These are phyloP conservation scores for Caenorhabditis remanei DNA, from an alignment of 1,140 invertebrate species.

Conservation along the genomic window DNA sequence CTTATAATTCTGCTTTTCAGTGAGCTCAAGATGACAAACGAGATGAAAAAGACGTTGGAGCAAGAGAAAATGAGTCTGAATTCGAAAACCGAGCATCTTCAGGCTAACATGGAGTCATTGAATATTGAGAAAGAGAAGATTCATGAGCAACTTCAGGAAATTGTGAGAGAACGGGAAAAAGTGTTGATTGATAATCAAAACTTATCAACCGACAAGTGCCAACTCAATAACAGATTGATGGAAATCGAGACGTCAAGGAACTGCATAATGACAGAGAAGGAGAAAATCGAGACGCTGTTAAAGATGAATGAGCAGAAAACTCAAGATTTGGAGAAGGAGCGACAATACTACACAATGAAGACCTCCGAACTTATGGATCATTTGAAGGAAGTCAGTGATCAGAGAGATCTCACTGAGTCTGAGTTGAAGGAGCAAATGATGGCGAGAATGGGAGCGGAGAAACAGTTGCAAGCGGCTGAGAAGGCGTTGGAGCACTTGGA, in stretches of 20 bases:
- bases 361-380: conserved; percentile 63
- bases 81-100: conserved; percentile 67
- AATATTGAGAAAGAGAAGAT: conserved; percentile 70
- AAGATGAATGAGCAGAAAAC: conserved; percentile 68
- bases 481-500: conserved; percentile 72
- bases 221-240: conserved; percentile 68
- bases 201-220: conserved; percentile 65
- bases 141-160: conserved; percentile 66
- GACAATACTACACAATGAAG: conserved; percentile 69
- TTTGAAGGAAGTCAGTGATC: conserved; percentile 72
- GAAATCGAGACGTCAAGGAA: conserved; percentile 70
- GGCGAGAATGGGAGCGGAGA: conserved; percentile 72
- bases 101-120: conserved; percentile 67
- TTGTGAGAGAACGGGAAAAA: conserved; percentile 68
- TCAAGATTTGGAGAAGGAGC: conserved; percentile 66
- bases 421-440: conserved; percentile 73
- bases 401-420: conserved; percentile 73
- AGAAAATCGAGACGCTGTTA: conserved; percentile 67
- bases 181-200: conserved; percentile 70
- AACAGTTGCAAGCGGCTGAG: conserved; percentile 68
- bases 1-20: conserved; percentile 50
- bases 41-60: conserved; percentile 67
- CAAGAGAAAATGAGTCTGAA: conserved; percentile 69
- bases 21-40: conserved; percentile 69
- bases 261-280: conserved; percentile 68